These are phyloP conservation scores for Watersipora subatra DNA, from an alignment of 1,140 invertebrate species.

Conservation along the genomic window DNA sequence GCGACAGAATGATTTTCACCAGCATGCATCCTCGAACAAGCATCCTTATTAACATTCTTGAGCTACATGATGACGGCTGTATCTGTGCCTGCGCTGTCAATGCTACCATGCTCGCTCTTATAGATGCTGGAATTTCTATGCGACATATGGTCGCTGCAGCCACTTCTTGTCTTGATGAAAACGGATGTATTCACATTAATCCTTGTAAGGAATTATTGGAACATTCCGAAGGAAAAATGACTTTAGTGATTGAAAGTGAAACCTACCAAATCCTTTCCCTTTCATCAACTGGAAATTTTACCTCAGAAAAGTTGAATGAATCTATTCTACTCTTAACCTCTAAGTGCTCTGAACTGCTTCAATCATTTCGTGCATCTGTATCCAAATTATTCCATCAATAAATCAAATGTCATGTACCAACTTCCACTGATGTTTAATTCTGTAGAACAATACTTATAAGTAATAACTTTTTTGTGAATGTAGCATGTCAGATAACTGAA, in stretches of 20 bases:
- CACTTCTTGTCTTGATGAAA: background rate
- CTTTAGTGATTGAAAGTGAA: background rate
- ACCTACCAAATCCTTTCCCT: background rate
- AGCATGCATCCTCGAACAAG: background rate
- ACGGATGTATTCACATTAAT: background rate
- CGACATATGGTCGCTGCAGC: slow-evolving; percentile 60
- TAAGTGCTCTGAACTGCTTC: background rate
- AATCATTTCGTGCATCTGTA: background rate
- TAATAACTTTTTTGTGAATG: too few species aligned
- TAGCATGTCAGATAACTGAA: too few species aligned
- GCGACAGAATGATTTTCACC: background rate
- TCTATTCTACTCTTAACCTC: background rate
- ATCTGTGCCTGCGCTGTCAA: slow-evolving; percentile 54
- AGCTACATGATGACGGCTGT: background rate
- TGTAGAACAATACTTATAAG: too few species aligned
- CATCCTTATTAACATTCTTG: background rate
- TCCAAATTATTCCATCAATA: too few species aligned
- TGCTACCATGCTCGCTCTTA: slow-evolving; percentile 60
- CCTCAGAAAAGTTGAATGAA: background rate
- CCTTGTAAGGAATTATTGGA: background rate
- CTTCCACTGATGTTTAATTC: too few species aligned
- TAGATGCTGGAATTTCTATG: slow-evolving; percentile 66
- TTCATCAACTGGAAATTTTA: background rate
- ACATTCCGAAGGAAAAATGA: background rate
- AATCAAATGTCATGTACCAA: too few species aligned